Base-by-base conservation (phyloP, 2,113 vertebrate genomes). In the Nycticorax nycticorax region DNA sequence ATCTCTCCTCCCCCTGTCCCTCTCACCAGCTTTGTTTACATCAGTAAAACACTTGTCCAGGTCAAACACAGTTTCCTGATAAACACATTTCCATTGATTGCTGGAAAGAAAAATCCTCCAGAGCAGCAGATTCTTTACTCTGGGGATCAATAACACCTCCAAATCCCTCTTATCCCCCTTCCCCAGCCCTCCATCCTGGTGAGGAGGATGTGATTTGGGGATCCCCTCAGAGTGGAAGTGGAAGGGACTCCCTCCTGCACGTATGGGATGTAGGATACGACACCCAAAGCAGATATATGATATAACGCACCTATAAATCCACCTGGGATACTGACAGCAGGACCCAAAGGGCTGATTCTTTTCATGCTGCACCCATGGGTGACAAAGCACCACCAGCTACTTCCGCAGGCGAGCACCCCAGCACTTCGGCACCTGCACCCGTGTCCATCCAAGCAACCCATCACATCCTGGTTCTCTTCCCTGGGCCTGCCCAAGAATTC, bases 41-140 rank as follows among this genome's bases (percentile, higher is more conserved):
- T 37, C 89, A 77, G 56, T 96, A 27, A 78, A 93, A 94, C 78
- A 68, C 89, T 93, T 91, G 85, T 73, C 59, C 66, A 17, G 89
- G 89, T 91, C 96, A 96, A 91, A 76, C 67, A 32, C 3, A 0
- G 57, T 75, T 94, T 52, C 60, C 81, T 76, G 90, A 97, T 97
- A 98, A 98, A 96, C 71, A 83, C 73, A 76, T 95, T 96, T 87
- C 79, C 95, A 97, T 94, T 94, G 97, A 97, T 92, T 95, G 68
- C 87, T 92, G 87, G 82, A 89, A 96, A 96, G 81, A 71, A 94
- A 73, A 52, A 89, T 68, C 76, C 68, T 91, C 83, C 73, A 20
- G 85, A 92, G 50, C 3, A 91, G 88, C 43, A 79, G 71, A 67
- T 87, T 91, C 82, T 91, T 63, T 79, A 45, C 89, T 94, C 83